Base-by-base conservation (phyloP, 2,888 invertebrate species). In the Drosophila cyrtoloma region DNA sequence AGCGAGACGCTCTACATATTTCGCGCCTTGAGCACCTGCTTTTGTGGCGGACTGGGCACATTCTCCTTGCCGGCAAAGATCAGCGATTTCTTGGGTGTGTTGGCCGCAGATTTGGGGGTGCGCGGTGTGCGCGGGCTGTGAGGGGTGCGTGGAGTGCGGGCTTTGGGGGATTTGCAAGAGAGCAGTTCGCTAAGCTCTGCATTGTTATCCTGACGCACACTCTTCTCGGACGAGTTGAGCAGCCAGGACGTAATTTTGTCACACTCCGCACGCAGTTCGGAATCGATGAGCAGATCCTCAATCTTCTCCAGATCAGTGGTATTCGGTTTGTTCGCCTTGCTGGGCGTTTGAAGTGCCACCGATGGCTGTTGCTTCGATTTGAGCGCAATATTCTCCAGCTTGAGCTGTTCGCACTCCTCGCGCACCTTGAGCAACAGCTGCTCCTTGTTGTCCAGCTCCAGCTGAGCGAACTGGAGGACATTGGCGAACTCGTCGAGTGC, bases 1-100 rank as follows among this genome's bases (percentile, higher is more conserved):
- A 16, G 47, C 7, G 26, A 28, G 47, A 5, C 9, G 26, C 22
- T 22, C 63, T 79, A 92, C 75, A 89, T 81, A 72, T 93, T 93
- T 71, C 92, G 89, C 70, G 92, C 78, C 77, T 93, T 93, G 51
- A 93, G 89, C 70, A 93, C 91, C 71, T 93, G 93, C 82, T 93
- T 89, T 76, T 93, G 93, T 14, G 86, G 86, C 79, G 93, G 91
- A 71, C 84, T 87, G 53, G 93, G 92, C 50, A 93, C 75, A 74
- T 93, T 93, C 73, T 93, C 93, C 78, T 93, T 93, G 62, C 93
- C 93, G 51, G 92, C 84, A 59, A 93, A 93, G 56, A 93, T 86
- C 33, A 92, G 86, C 12, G 91, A 91, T 84, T 93, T 93, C 78
- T 93, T 92, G 52, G 93, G 93, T 26, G 93, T 93, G 60, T 84